Evolutionary conservation across 2,888 invertebrate genomes (phyloP).

Genomic region (Synanthedon formicaeformis): DNA sequence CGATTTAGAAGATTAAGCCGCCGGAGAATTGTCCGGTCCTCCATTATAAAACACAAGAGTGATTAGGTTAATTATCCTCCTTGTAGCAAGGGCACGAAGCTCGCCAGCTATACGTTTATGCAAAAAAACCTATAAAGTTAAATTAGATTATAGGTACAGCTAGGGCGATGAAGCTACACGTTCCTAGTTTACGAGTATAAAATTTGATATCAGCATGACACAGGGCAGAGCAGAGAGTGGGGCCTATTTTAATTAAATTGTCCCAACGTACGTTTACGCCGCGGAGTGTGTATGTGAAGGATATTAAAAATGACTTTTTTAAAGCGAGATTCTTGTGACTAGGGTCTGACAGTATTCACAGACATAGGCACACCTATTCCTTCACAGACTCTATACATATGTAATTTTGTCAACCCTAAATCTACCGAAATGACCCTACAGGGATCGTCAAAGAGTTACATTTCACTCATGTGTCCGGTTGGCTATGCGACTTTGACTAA

Average conservation of each 20-base stretch:
- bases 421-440: not conserved
- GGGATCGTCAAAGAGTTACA: not conserved
- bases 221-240: constrained; percentile 10
- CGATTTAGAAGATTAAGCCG: not conserved
- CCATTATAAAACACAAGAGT: constrained; percentile 9
- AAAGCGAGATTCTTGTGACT: constrained; percentile 37
- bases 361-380: constrained; percentile 15
- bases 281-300: constrained; percentile 11
- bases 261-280: constrained; percentile 13
- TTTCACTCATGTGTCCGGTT: not conserved
- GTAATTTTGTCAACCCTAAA: not conserved
- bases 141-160: constrained; percentile 7
- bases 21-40: not conserved
- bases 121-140: constrained; percentile 12
- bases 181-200: constrained; percentile 7
- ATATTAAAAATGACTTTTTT: constrained; percentile 21
- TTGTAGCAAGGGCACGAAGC: constrained; percentile 14
- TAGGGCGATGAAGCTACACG: constrained; percentile 3
- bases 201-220: constrained; percentile 17
- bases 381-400: constrained; percentile 30
- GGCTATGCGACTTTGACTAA: not conserved
- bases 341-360: constrained; percentile 40
- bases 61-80: constrained; percentile 32
- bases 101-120: constrained; percentile 18
- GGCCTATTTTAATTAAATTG: constrained; percentile 24